Evolutionary conservation across 53 echinoderm and acorn worm genomes (phyloP).

Genomic region (Hippasteria phrygiana): DNA sequence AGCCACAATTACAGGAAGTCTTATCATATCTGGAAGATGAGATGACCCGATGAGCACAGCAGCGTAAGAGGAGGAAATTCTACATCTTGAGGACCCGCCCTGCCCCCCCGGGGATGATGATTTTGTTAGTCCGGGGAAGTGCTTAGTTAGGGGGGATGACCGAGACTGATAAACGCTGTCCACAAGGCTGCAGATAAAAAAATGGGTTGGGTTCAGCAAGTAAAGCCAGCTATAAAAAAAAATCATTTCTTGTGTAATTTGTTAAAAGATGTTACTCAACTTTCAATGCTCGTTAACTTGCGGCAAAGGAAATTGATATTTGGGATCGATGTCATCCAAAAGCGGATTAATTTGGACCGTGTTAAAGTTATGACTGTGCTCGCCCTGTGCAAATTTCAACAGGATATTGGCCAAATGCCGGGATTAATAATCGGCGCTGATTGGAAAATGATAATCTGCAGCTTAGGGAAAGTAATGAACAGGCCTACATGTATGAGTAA

Average conservation of each 20-base stretch:
- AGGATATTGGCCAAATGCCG: conserved; percentile 6
- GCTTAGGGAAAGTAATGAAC: background rate
- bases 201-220: background rate
- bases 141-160: conserved; percentile 13
- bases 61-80: background rate
- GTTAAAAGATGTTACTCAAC: background rate
- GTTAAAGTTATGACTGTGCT: background rate
- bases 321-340: background rate
- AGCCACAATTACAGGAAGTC: background rate
- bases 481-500: background rate
- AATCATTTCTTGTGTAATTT: background rate
- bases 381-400: background rate
- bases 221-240: background rate
- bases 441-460: background rate
- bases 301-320: background rate
- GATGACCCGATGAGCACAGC: conserved; percentile 12
- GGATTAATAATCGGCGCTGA: background rate
- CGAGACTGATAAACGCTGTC: background rate
- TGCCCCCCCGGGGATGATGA: conserved; percentile 22
- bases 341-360: background rate
- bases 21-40: conserved; percentile 18
- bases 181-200: background rate
- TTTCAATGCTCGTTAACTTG: background rate
- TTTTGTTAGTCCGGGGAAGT: conserved; percentile 23
- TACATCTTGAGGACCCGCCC: conserved; percentile 17